phyloP scores from a whole-genome alignment of 2,888 invertebrate genomes.

The Pachymerium ferrugineum region DNA sequence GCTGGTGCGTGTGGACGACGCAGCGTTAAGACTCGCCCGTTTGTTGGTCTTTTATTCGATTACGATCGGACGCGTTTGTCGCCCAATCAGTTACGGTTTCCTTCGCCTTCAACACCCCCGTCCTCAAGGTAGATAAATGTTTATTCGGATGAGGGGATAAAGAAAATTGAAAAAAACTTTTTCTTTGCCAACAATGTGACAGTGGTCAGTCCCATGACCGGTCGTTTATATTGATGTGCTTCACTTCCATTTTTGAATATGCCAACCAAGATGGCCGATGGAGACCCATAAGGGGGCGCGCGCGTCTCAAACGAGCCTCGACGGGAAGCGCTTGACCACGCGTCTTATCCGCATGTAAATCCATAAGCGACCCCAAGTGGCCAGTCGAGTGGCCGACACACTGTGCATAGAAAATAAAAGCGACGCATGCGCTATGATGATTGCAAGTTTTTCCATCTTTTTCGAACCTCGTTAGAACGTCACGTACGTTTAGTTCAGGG shows the following conservation, averaged over 20 bases:
- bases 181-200: no score
- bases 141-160: no score
- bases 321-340: conserved; percentile 7
- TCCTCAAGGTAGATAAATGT: no score
- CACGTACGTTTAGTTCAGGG: not conserved
- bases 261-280: not conserved
- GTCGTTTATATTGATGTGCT: not conserved
- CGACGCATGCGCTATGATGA: conserved; percentile 7
- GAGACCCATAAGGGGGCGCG: not conserved
- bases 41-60: conserved; percentile 14
- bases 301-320: not conserved
- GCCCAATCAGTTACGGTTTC: conserved; percentile 14
- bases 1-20: not conserved
- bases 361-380: conserved; percentile 12
- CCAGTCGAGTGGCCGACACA: conserved; percentile 12
- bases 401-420: conserved; percentile 6
- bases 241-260: not conserved
- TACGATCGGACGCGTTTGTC: conserved; percentile 13
- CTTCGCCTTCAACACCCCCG: not conserved
- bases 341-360: conserved; percentile 18
- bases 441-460: conserved; percentile 10
- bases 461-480: not conserved
- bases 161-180: no score
- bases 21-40: not conserved
- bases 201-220: not conserved